These are phyloP conservation scores for Hydropotes inermis DNA, from an alignment of 2,113 vertebrate genomes.

Conservation along the genomic window DNA sequence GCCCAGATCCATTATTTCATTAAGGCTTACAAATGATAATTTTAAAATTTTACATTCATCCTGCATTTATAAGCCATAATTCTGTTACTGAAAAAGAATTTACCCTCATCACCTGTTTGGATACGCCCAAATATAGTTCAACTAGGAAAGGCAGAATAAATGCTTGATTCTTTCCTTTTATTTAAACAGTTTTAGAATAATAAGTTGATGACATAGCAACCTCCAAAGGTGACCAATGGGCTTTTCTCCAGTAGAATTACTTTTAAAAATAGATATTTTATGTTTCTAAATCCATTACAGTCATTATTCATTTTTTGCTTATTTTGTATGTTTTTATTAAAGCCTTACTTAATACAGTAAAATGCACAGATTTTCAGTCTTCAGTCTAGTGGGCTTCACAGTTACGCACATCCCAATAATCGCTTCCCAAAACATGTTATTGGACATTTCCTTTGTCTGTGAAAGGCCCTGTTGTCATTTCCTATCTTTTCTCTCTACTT, in stretches of 20 bases:
- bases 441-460: background rate
- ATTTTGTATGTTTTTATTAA: background rate
- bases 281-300: conserved; percentile 7
- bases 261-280: background rate
- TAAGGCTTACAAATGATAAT: background rate
- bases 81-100: background rate
- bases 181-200: conserved; percentile 23
- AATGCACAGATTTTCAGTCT: background rate
- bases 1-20: background rate
- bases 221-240: background rate
- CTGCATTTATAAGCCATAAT: background rate
- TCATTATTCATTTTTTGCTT: background rate
- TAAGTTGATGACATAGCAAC: background rate
- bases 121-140: background rate
- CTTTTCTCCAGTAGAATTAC: background rate
- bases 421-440: background rate
- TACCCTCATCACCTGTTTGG: background rate
- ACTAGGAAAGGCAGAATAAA: background rate
- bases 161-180: background rate
- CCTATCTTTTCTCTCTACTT: background rate
- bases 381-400: background rate
- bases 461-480: background rate
- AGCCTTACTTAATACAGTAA: background rate
- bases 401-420: background rate
- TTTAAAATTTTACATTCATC: background rate